Percentiles rank a stretch among this genome's conserved stretches.
Conservation (phyloP, 2,797 vertebrate species). For the Capromys pilorides region DNA sequence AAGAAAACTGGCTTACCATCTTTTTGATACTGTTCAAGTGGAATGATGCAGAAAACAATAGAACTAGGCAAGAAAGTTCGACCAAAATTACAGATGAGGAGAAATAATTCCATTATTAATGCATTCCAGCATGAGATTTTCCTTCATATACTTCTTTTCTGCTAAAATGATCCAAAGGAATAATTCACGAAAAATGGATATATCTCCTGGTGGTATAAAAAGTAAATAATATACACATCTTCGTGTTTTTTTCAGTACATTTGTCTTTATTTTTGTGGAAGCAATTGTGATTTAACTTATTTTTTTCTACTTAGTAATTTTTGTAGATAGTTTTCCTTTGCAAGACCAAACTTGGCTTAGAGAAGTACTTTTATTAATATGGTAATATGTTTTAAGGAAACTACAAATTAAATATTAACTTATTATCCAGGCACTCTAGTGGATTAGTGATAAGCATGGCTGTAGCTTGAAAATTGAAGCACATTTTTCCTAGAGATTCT, state of each 20-base stretch:
- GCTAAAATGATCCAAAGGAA: background rate
- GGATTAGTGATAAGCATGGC: background rate
- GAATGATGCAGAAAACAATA: constrained; percentile 11
- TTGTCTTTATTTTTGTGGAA: background rate
- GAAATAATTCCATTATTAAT: background rate
- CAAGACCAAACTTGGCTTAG: constrained; percentile 20
- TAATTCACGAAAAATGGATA: background rate
- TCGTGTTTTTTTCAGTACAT: background rate
- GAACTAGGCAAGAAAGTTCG: background rate
- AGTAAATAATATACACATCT: background rate
- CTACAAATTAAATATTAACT: constrained; percentile 60
- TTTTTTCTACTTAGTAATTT: constrained; percentile 9
- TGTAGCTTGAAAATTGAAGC: constrained; percentile 52
- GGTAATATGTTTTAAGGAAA: constrained; percentile 53
- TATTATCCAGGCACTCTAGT: constrained; percentile 52
- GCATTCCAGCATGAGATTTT: background rate
- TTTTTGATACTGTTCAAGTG: background rate
- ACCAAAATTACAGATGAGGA: constrained; percentile 9
- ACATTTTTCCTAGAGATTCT: background rate
- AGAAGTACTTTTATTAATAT: constrained; percentile 9
- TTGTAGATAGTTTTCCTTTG: constrained; percentile 43
- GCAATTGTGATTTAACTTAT: background rate
- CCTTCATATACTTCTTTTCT: background rate
- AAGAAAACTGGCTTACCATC: background rate
- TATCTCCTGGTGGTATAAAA: background rate